These are phyloP conservation scores for Dendronephthya gigantea DNA, from an alignment of 64 coral and sea anemone species.

Conservation along the genomic window DNA sequence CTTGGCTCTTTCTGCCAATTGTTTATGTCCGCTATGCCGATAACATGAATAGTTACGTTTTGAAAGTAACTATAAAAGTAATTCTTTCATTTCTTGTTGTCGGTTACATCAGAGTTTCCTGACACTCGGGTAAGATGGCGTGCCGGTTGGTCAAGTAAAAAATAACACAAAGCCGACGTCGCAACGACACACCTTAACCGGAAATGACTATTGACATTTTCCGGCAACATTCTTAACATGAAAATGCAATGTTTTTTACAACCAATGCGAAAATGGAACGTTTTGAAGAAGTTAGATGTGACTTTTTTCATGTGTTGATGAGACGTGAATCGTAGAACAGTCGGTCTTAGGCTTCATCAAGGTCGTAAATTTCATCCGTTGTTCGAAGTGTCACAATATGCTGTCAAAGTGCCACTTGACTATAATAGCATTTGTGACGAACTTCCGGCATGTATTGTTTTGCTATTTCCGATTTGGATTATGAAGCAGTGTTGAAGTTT, in stretches of 20 bases:
- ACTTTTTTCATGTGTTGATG: no score
- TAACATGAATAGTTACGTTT: background rate
- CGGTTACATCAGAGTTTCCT: background rate
- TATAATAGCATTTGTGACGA: conserved; percentile 7
- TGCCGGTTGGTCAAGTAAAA: background rate
- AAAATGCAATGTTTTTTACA: background rate
- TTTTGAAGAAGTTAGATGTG: background rate
- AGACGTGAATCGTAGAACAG: no score
- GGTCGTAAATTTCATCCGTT: no score
- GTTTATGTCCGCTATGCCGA: no score
- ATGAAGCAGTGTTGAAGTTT: background rate
- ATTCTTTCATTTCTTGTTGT: background rate
- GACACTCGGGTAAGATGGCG: background rate
- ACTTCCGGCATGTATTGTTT: background rate
- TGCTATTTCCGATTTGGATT: background rate
- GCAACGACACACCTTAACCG: background rate
- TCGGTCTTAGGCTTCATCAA: no score
- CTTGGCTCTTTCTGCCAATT: no score
- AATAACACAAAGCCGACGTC: background rate
- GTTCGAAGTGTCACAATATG: no score
- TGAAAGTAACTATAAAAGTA: background rate
- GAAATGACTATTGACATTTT: conserved; percentile 3
- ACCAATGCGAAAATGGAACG: background rate
- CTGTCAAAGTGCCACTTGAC: background rate
- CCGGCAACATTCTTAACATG: background rate